Conservation (phyloP, 2,113 vertebrate genomes). For the Gnathochromis pfefferi region DNA sequence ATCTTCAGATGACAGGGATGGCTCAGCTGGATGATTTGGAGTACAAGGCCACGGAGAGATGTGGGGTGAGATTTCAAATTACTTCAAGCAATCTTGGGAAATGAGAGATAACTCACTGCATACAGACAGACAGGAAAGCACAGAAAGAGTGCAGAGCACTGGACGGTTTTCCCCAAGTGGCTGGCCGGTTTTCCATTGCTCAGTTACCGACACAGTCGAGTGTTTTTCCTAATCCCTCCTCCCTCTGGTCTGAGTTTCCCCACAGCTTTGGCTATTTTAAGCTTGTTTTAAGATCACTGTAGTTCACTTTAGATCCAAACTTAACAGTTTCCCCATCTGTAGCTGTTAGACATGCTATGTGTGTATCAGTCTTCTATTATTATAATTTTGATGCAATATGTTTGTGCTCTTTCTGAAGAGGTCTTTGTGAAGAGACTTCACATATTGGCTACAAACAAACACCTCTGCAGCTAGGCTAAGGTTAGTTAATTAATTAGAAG, state of each 20-base stretch:
- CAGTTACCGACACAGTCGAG: constrained; percentile 11
- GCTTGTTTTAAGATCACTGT: constrained; percentile 17
- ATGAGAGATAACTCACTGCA: constrained; percentile 20
- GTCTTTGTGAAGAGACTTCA: background rate
- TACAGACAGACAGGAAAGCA: constrained; percentile 5
- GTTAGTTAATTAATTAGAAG: background rate
- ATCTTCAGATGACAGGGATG: constrained; percentile 28
- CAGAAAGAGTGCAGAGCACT: background rate
- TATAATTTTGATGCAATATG: background rate
- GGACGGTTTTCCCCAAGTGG: constrained; percentile 24
- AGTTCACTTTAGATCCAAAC: constrained; percentile 20
- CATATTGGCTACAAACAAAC: background rate
- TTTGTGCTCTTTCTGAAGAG: background rate
- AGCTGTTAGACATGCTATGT: background rate
- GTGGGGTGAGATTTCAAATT: constrained; percentile 22
- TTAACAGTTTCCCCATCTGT: constrained; percentile 15
- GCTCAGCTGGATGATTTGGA: constrained; percentile 31
- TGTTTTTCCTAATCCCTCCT: constrained; percentile 39
- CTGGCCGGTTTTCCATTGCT: constrained; percentile 39
- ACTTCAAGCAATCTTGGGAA: constrained; percentile 21
- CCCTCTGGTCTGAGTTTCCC: constrained; percentile 30
- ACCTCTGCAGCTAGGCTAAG: background rate
- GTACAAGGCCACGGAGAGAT: background rate
- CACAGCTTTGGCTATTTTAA: constrained; percentile 47
- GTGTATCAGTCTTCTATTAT: background rate